phyloP scores from a whole-genome alignment of 2,797 vertebrate genomes.

The Girardinus metallicus region DNA sequence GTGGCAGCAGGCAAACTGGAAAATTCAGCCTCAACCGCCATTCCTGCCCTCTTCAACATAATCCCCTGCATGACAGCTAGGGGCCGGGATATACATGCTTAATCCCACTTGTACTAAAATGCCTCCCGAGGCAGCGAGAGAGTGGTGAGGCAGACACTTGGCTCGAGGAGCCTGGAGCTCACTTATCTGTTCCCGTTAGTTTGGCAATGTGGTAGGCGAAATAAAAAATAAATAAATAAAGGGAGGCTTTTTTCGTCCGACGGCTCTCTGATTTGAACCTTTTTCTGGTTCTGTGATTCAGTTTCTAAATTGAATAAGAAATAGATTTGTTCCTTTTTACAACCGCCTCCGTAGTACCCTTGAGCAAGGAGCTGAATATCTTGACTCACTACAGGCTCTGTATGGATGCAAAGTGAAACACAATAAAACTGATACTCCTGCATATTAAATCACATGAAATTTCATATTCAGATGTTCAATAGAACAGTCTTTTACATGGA shows the following conservation, averaged over 20 bases:
- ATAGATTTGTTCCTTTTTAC: conserved; percentile 47
- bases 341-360: conserved; percentile 22
- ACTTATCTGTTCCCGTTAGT: conserved; percentile 13
- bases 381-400: conserved; percentile 18
- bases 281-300: conserved; percentile 34
- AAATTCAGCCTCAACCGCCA: conserved; percentile 60
- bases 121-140: conserved; percentile 62
- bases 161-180: conserved; percentile 35
- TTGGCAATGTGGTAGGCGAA: conserved; percentile 13
- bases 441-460: conserved; percentile 22
- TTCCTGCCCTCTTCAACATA: conserved; percentile 62
- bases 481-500: not conserved
- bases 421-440: conserved; percentile 10
- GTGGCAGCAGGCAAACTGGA: conserved; percentile 48
- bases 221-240: not conserved
- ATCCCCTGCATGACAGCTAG: conserved; percentile 70
- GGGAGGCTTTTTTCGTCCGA: conserved; percentile 1
- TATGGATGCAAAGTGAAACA: conserved; percentile 12
- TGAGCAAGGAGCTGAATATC: conserved; percentile 30
- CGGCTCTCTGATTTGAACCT: conserved; percentile 47
- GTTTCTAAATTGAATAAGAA: conserved; percentile 45
- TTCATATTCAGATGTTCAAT: conserved; percentile 18
- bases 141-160: conserved; percentile 42
- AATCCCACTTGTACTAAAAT: conserved; percentile 75
- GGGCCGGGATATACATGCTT: conserved; percentile 71